Conservation (phyloP, 1,140 invertebrate genomes). For the Goniozus legneri region DNA sequence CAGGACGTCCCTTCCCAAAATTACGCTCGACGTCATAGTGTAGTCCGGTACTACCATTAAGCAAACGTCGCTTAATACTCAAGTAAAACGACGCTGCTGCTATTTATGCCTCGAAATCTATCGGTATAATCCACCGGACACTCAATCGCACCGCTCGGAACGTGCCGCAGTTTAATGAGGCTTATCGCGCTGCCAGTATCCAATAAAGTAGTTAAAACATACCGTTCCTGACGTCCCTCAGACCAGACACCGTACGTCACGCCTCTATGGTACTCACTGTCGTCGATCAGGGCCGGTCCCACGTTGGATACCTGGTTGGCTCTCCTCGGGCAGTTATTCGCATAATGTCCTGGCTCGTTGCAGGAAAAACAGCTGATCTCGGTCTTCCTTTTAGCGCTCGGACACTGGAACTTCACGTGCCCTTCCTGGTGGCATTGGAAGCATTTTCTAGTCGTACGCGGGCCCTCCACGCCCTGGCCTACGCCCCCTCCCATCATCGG, state of each 20-base stretch:
- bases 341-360: neutral
- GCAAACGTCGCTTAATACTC: no score
- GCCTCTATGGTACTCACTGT: neutral
- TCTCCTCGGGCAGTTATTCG: neutral
- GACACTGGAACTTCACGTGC: neutral
- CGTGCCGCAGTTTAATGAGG: constrained; percentile 1
- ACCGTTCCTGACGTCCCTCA: neutral
- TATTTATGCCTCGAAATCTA: constrained; percentile 1
- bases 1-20: no score
- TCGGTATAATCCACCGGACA: neutral
- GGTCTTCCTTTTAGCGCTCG: neutral
- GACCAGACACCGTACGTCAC: neutral
- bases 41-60: no score
- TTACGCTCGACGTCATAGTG: no score
- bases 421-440: neutral
- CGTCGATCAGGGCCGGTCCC: neutral
- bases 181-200: constrained; percentile 2
- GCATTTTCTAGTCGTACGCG: neutral
- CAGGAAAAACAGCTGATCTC: neutral
- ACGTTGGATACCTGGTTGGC: neutral
- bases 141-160: neutral
- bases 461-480: neutral
- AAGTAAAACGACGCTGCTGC: no score
- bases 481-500: neutral
- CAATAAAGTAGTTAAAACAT: neutral